Conservation (phyloP, 2,888 invertebrate genomes). For the Barypeithes pellucidus region DNA sequence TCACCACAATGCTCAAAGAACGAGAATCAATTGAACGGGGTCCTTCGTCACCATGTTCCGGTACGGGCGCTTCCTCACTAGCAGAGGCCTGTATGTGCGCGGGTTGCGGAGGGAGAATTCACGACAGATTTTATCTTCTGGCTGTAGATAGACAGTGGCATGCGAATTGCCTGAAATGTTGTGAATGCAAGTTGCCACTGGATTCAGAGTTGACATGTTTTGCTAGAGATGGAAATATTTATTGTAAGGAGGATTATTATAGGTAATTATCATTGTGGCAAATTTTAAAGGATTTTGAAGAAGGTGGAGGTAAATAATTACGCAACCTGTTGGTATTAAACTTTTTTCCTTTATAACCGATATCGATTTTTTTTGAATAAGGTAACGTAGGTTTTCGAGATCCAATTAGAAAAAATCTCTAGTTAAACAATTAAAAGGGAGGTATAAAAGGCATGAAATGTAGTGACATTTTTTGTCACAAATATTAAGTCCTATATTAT, state of each 20-base stretch:
- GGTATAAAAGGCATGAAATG: no score
- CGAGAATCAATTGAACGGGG: slow-evolving; percentile 75
- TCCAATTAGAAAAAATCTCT: no score
- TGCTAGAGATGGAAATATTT: slow-evolving; percentile 90
- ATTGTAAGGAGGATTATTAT: slow-evolving; percentile 96
- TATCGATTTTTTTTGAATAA: no score
- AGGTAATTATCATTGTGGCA: slow-evolving; percentile 75
- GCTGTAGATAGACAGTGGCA: slow-evolving; percentile 95
- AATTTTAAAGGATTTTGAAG: background rate
- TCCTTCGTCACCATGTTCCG: slow-evolving; percentile 68
- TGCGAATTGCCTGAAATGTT: slow-evolving; percentile 86
- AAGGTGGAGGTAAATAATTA: background rate
- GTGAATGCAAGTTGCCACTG: slow-evolving; percentile 87
- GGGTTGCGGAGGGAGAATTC: slow-evolving; percentile 77
- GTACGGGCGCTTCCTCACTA: slow-evolving; percentile 68
- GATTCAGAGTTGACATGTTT: slow-evolving; percentile 93
- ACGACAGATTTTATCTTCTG: slow-evolving; percentile 81
- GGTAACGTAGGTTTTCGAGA: no score
- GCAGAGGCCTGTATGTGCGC: slow-evolving; percentile 72
- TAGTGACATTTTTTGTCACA: no score
- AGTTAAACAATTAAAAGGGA: no score
- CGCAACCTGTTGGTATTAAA: no score
- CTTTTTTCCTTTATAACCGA: no score
- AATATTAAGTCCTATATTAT: no score
- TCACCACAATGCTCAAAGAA: slow-evolving; percentile 78